Percentiles rank a stretch among this genome's conserved stretches.
These are phyloP conservation scores for Ochlodes sylvanus DNA, from an alignment of 2,888 invertebrate genomes.

Conservation along the genomic window DNA sequence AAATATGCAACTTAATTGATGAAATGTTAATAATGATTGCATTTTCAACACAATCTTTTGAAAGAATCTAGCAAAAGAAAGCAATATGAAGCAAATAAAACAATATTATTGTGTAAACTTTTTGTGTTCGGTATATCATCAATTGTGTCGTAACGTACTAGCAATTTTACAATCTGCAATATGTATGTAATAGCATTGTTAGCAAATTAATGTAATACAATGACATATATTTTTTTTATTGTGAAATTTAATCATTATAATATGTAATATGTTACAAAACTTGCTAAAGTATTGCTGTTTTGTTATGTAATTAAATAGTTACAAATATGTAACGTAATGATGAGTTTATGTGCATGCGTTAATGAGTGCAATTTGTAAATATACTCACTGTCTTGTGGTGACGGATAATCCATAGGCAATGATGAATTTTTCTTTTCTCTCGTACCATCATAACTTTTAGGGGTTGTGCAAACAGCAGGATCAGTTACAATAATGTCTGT, in stretches of 20 bases:
- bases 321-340: slow-evolving; percentile 1
- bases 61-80: slow-evolving; percentile 50
- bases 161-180: not conserved
- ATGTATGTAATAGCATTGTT: not conserved
- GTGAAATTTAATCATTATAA: not conserved
- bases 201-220: not conserved
- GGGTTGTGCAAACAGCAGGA: slow-evolving; percentile 72
- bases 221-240: slow-evolving; percentile 1
- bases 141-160: not conserved
- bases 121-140: not conserved
- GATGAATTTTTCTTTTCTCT: slow-evolving; percentile 67
- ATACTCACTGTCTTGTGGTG: slow-evolving; percentile 80
- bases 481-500: slow-evolving; percentile 77
- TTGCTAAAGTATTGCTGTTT: slow-evolving; percentile 13
- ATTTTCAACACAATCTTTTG: slow-evolving; percentile 82
- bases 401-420: slow-evolving; percentile 68
- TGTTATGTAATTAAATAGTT: not conserved
- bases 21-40: slow-evolving; percentile 78
- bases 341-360: not conserved
- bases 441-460: slow-evolving; percentile 65
- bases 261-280: not conserved
- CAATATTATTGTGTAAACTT: not conserved
- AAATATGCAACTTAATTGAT: slow-evolving; percentile 63
- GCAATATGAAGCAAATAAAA: slow-evolving; percentile 56
- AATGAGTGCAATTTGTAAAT: slow-evolving; percentile 5